Conservation (phyloP, 2,888 invertebrate genomes). For the Drosophila paracracens region DNA sequence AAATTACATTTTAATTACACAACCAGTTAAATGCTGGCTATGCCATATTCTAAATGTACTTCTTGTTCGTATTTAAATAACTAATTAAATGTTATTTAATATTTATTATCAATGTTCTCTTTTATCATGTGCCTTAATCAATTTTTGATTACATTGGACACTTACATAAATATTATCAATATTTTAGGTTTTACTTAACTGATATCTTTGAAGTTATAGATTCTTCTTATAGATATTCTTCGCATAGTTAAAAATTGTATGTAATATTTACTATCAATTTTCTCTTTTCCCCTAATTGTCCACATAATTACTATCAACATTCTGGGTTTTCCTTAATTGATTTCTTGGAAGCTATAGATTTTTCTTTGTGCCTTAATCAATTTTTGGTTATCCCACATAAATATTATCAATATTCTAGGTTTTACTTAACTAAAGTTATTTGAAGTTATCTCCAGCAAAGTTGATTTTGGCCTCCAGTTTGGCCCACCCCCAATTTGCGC, state of each 20-base stretch:
- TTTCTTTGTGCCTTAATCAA: neutral
- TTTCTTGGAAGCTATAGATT: too few relatives aligned
- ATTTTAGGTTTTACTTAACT: too few relatives aligned
- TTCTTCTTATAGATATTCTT: too few relatives aligned
- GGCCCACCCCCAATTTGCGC: neutral
- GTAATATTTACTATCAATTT: too few relatives aligned
- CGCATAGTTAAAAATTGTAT: too few relatives aligned
- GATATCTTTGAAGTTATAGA: too few relatives aligned
- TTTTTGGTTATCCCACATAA: neutral
- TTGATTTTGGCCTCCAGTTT: constrained; percentile 13
- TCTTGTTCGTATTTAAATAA: neutral
- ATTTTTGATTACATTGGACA: too few relatives aligned
- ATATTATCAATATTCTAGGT: neutral
- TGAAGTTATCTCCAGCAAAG: constrained; percentile 1
- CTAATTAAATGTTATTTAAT: neutral
- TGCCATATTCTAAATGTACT: neutral
- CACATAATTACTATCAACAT: too few relatives aligned
- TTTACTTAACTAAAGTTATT: constrained; percentile 10
- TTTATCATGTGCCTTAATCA: neutral
- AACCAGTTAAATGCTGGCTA: constrained; percentile 1
- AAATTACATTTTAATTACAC: constrained; percentile 15
- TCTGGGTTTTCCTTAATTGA: too few relatives aligned
- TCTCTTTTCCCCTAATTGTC: too few relatives aligned
- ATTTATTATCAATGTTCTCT: neutral
- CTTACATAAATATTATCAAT: too few relatives aligned